phyloP scores from a whole-genome alignment of 2,888 invertebrate genomes.

The Tromatobia lineatoria region DNA sequence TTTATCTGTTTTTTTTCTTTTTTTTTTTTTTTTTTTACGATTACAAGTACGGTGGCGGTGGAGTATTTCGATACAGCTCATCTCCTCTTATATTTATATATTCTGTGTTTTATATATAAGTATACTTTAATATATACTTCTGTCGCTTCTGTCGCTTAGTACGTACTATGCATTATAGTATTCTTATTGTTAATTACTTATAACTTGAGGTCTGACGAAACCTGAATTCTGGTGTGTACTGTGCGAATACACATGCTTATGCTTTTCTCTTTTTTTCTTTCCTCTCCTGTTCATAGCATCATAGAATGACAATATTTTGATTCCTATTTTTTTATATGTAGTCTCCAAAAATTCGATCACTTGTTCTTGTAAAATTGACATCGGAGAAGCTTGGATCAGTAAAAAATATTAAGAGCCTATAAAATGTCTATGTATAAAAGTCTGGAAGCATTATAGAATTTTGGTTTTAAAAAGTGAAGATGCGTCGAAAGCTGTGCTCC shows the following conservation, averaged over 20 bases:
- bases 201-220: slow-evolving; percentile 84
- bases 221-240: slow-evolving; percentile 79
- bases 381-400: no score
- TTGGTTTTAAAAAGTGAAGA: no score
- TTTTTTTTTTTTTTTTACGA: slow-evolving; percentile 72
- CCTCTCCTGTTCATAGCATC: neutral
- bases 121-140: slow-evolving; percentile 53
- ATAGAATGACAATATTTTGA: neutral
- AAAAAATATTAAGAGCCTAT: no score
- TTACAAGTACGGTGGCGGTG: slow-evolving; percentile 83
- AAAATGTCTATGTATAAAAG: no score
- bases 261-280: slow-evolving; percentile 19
- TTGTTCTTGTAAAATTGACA: no score
- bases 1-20: slow-evolving; percentile 65
- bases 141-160: slow-evolving; percentile 74
- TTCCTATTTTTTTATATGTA: no score
- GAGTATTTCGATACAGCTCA: slow-evolving; percentile 83
- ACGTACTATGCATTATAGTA: slow-evolving; percentile 78
- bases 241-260: slow-evolving; percentile 35
- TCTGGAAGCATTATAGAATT: no score
- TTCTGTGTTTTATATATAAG: slow-evolving; percentile 67
- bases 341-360: no score
- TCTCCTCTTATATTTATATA: slow-evolving; percentile 72
- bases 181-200: slow-evolving; percentile 80
- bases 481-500: no score